Evolutionary conservation across 30 jellyfish, hydroid and myxozoan species (phyloP), one percentile per base, ranked within the genome.

Genomic region (Pelagia noctiluca): DNA sequence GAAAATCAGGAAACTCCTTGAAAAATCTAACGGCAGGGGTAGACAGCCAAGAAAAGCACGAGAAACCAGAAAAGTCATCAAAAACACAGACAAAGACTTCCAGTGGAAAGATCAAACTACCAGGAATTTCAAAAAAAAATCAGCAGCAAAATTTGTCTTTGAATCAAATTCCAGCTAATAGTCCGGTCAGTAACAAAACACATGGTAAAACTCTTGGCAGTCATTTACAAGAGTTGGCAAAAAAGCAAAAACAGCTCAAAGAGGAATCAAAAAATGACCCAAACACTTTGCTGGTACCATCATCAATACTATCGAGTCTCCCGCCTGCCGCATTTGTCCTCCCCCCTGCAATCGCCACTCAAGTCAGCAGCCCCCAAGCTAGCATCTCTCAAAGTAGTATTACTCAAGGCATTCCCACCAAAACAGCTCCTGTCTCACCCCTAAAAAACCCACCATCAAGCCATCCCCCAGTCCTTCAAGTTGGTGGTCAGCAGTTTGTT

Each of bases 391-490:
- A n/a, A n/a, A n/a, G n/a, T n/a, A n/a, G n/a, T n/a, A n/a, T n/a
- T n/a, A n/a, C n/a, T n/a, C n/a, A n/a, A n/a, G n/a, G n/a, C n/a
- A n/a, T n/a, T n/a, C n/a, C n/a, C n/a, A n/a, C n/a, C n/a, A n/a
- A n/a, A n/a, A n/a, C n/a, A n/a, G n/a, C n/a, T n/a, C n/a, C n/a
- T n/a, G n/a, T 42, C 16, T 5, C 10, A n/a, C 5, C 8, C 35
- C 34, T n/a, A 24, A 24, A 4, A 8, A 60, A 60, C 21, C 63
- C 80, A 73, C 50, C 50, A 18, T 38, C 94, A 54, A 80, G 83
- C 28, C 94, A 84, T 50, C 94, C 94, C 19, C 88, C 94, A 11
- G 76, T 84, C 33, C 76, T 84, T 49, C 94, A 71, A 74, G 94
- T 84, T 35, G 94, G 94, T 1, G 88, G 94, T 1, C 94, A 84